Base-by-base conservation (phyloP, 2,113 vertebrate species). In the Macrotus californicus region DNA sequence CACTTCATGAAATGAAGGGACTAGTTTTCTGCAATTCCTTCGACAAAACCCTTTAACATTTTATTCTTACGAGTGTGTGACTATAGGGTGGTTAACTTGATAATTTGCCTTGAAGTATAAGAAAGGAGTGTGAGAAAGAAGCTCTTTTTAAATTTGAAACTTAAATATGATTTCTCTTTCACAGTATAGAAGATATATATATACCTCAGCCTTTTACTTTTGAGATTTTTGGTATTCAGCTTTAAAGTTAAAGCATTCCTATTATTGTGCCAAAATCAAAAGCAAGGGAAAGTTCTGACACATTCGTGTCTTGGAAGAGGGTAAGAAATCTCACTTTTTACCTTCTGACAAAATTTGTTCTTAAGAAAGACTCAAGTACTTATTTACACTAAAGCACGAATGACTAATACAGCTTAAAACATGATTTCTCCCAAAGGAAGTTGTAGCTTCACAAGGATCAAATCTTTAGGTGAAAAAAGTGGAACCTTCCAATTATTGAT, bases 231-330 rank as follows among this genome's bases (percentile, higher is more conserved):
- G 50, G 16, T 54, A 56, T 91, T 97, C 31, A 4, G n/a, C 73
- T 93, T 95, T 91, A 93, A 96, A 95, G 54, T 41, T 77, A 94
- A 85, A 90, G 2, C 24, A 89, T 14, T 41, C 19, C 10, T 92
- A 9, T 91, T 36, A 21, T 54, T 70, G 12, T 72, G 15, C 19
- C 41, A 81, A 87, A 46, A 81, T 59, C 19, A 73, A 19, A 69
- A 69, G 56, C 8, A 84, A 94, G 19, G 16, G 26, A 79, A 94
- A 19, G 3, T 73, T 61, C 52, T 84, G 22, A 13, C 26, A 61
- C 24, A 50, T 89, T 43, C 64, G 5, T 22, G 5, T 82, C 24
- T 93, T 52, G 43, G 36, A 91, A 91, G 83, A 79, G 19, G 36
- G 13, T 36, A 19, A 24, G 24, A 91, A 9, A 43, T 39, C 6